phyloP scores from a whole-genome alignment of 2,797 vertebrate genomes.

The Cirrhinus mrigala region DNA sequence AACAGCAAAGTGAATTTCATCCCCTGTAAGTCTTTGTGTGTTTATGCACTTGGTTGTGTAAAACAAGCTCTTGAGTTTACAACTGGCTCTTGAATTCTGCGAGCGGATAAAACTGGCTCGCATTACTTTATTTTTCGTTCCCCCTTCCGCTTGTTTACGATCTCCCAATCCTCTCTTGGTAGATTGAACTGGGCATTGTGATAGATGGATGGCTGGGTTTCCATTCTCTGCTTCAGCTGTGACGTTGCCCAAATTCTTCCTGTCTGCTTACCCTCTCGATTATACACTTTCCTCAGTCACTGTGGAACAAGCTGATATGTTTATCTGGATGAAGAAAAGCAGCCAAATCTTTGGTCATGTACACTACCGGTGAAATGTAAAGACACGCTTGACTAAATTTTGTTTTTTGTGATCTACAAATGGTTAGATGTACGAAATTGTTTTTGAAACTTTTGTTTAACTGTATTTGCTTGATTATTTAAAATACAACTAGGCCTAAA shows the following conservation, averaged over 20 bases:
- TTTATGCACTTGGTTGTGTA: not conserved
- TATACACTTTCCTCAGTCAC: not conserved
- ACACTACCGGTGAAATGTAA: not conserved
- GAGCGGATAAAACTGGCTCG: not conserved
- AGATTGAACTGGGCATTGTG: not conserved
- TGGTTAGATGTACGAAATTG: not conserved
- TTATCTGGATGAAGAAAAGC: conserved; percentile 9
- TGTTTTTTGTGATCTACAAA: not conserved
- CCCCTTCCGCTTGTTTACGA: conserved; percentile 5
- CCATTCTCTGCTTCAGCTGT: conserved; percentile 46
- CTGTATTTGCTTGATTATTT: not conserved
- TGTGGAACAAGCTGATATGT: not conserved
- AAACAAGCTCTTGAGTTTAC: conserved; percentile 1
- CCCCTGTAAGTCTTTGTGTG: not conserved
- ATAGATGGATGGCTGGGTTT: conserved; percentile 45
- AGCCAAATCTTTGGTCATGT: not conserved
- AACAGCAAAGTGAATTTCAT: conserved; percentile 18
- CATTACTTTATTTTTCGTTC: conserved; percentile 14
- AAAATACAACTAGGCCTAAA: not conserved
- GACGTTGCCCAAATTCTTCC: conserved; percentile 41
- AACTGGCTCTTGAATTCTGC: not conserved
- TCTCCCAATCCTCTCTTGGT: conserved; percentile 21
- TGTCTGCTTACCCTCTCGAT: not conserved
- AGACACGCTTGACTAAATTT: not conserved
- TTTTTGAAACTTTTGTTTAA: not conserved